These are phyloP conservation scores for Hexactinellida sp. DNA, from an alignment of 37 sponge, comb jelly and placozoan species.

Conservation along the genomic window DNA sequence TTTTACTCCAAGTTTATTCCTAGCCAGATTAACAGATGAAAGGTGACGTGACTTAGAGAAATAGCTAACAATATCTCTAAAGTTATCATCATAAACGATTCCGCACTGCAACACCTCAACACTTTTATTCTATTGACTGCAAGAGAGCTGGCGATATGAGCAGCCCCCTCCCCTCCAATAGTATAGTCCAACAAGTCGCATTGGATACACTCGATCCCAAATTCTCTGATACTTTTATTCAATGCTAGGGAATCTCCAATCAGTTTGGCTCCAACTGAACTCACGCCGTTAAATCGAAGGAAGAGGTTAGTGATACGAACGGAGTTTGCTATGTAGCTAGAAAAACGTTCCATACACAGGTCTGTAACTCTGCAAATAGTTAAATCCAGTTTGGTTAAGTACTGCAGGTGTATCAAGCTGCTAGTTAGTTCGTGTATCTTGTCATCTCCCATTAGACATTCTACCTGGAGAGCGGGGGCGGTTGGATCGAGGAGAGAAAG, in stretches of 20 bases:
- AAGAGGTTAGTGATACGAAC: background rate
- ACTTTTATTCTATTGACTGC: background rate
- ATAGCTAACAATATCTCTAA: background rate
- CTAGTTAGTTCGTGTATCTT: background rate
- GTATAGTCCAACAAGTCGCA: slow-evolving; percentile 8
- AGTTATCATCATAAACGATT: background rate
- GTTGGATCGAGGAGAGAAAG: background rate
- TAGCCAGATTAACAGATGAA: background rate
- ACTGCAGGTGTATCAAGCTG: background rate
- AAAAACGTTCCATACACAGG: background rate
- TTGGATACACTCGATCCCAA: slow-evolving; percentile 2
- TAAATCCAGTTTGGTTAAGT: background rate
- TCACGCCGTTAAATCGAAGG: background rate
- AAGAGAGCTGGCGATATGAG: background rate
- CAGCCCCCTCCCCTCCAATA: background rate
- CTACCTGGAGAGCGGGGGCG: background rate
- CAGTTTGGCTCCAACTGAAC: background rate
- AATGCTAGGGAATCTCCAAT: background rate
- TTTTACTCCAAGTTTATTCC: background rate
- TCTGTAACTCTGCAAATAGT: background rate
- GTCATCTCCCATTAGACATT: background rate
- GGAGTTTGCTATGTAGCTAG: background rate
- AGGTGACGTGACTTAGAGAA: background rate
- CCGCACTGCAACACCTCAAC: background rate
- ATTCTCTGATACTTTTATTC: background rate